Conservation (phyloP, 2,113 vertebrate species). For the Urocolius indicus region DNA sequence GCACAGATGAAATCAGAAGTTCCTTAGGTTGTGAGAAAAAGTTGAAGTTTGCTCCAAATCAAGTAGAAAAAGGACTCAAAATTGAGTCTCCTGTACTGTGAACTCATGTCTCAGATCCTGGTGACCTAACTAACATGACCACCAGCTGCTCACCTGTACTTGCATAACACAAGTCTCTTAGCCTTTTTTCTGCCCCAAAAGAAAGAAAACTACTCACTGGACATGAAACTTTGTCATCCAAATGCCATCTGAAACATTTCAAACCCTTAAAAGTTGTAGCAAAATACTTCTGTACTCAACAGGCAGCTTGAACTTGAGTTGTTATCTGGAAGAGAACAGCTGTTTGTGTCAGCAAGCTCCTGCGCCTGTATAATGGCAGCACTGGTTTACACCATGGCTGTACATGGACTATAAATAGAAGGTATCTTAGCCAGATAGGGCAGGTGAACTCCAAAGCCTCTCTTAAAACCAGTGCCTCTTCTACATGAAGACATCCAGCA, state of each 20-base stretch:
- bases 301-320: neutral
- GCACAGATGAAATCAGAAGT: neutral
- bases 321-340: slow-evolving; percentile 42
- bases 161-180: neutral
- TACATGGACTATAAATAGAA: neutral
- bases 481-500: accelerated
- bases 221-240: neutral
- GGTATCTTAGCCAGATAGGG: neutral
- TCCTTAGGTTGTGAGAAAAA: neutral
- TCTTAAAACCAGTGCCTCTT: neutral
- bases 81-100: neutral
- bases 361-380: neutral
- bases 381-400: neutral
- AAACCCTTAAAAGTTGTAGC: neutral
- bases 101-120: neutral
- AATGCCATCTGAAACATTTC: accelerated
- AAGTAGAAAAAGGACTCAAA: neutral
- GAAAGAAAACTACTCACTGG: neutral
- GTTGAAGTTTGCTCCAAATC: neutral
- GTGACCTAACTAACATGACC: neutral
- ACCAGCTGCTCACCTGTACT: neutral
- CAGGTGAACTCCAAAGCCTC: neutral
- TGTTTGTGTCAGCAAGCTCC: slow-evolving; percentile 23
- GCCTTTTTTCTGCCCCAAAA: accelerated
- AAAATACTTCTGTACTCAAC: neutral